These are phyloP conservation scores for Neodiprion virginianus DNA, from an alignment of 1,140 invertebrate genomes.

Conservation along the genomic window DNA sequence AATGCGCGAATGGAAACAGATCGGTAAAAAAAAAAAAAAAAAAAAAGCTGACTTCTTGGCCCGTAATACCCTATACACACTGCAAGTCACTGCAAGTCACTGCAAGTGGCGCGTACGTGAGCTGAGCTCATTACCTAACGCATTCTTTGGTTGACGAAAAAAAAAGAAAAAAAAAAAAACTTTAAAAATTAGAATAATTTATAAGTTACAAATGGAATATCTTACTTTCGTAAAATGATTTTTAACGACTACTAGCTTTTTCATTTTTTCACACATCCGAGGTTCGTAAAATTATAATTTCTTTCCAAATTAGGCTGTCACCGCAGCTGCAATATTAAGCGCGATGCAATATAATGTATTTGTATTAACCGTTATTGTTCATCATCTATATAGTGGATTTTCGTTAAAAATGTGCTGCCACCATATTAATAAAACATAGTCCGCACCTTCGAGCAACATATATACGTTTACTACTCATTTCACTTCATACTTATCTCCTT, in stretches of 20 bases:
- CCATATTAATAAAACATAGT: not conserved
- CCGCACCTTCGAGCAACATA: not conserved
- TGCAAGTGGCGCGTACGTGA: slow-evolving; percentile 25
- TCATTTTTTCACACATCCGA: slow-evolving; percentile 7
- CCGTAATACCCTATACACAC: not conserved
- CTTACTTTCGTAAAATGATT: slow-evolving; percentile 43
- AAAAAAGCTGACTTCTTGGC: not conserved
- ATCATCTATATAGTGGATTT: not conserved
- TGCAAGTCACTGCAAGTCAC: slow-evolving; percentile 12
- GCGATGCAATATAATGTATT: slow-evolving; percentile 1
- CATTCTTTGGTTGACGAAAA: slow-evolving; percentile 29
- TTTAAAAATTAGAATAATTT: slow-evolving; percentile 56
- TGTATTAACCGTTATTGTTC: not conserved
- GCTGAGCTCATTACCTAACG: slow-evolving; percentile 46
- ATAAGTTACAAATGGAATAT: slow-evolving; percentile 42
- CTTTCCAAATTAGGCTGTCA: not conserved
- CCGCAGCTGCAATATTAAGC: not conserved
- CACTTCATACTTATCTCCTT: not conserved
- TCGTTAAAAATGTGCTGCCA: not conserved
- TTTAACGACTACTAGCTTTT: not conserved
- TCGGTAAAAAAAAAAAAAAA: not conserved
- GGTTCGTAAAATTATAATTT: not conserved
- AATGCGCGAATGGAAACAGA: not conserved
- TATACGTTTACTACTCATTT: not conserved
- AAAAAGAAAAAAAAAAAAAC: slow-evolving; percentile 47